Conservation (phyloP, 2,888 invertebrate genomes). For the Nesidiocoris tenuis region DNA sequence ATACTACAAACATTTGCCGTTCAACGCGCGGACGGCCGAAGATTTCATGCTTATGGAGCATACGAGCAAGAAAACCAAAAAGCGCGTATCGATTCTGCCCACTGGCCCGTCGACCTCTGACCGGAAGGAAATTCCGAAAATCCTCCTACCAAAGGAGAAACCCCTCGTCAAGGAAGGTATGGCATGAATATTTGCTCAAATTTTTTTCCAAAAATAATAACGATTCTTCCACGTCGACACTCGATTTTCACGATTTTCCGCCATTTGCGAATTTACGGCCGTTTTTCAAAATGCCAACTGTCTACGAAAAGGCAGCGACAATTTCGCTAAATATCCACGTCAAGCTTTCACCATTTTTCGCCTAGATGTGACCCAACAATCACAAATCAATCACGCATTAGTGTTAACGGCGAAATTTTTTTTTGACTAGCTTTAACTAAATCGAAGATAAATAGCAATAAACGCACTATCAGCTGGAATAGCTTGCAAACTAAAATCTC, state of each 20-base stretch:
- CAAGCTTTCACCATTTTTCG: background rate
- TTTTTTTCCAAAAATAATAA: too few relatives aligned
- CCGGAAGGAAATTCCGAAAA: slow-evolving; percentile 47
- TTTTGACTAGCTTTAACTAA: too few relatives aligned
- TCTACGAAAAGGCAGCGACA: background rate
- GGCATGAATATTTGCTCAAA: background rate
- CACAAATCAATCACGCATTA: too few relatives aligned
- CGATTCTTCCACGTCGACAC: too few relatives aligned
- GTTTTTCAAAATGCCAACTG: background rate
- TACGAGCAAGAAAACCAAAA: slow-evolving; percentile 52
- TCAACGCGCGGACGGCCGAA: slow-evolving; percentile 51
- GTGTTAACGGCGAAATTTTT: too few relatives aligned
- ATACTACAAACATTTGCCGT: slow-evolving; percentile 53
- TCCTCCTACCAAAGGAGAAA: slow-evolving; percentile 45
- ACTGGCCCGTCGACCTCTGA: slow-evolving; percentile 54
- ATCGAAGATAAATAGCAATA: too few relatives aligned
- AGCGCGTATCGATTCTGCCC: slow-evolving; percentile 56
- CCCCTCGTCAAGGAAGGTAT: slow-evolving; percentile 45
- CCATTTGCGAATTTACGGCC: background rate
- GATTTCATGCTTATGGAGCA: slow-evolving; percentile 50
- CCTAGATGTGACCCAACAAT: background rate
- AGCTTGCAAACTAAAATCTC: too few relatives aligned
- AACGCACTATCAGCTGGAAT: too few relatives aligned
- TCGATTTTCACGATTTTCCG: too few relatives aligned
- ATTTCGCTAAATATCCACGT: background rate